Evolutionary conservation across 2,888 invertebrate species (phyloP), one percentile per base, ranked within the genome.

Genomic region (Eudemis profundana): DNA sequence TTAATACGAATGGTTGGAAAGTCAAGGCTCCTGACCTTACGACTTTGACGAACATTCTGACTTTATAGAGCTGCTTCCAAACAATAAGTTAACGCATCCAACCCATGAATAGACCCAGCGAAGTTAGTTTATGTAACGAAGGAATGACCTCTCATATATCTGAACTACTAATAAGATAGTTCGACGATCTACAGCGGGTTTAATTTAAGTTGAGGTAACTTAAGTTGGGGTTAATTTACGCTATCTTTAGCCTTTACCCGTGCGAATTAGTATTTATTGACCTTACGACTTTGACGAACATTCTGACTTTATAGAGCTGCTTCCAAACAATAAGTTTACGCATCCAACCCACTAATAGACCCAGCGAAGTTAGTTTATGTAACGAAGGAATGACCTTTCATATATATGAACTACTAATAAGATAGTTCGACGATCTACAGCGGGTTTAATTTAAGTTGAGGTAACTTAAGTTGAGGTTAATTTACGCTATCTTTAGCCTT

Each of bases 281-380:
- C n/a, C n/a, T n/a, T n/a, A n/a, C n/a, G n/a, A n/a, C 82, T 80
- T 83, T 84, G 78, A 78, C 63, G 50, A 71, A 76, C 70, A 73
- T 75, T 68, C 69, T 67, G 69, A 69, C 68, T 74, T 75, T 72
- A 60, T 73, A 70, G 56, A 56, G 70, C n/a, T n/a, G n/a, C 70
- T 72, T 57, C 69, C 59, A 38, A 19, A 36, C 21, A 56, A 67
- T 57, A 36, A 29, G 29, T 36, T 51, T 14, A 42, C 57, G 46
- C 46, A 50, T 61, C 19, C 17, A 50, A 15, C 12, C 12, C 8
- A 46, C 15, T 46, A 47, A 47, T 36, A 47, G 33, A 15, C n/a
- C 47, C 23, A 33, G 36, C 10, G 4, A 36, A 36, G n/a, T 50
- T 50, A 7, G 23, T 59, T 46, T 59, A 19, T 40, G 27, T 51